Evolutionary conservation across 1,140 invertebrate species (phyloP).

Genomic region (Neoseiulus cucumeris): DNA sequence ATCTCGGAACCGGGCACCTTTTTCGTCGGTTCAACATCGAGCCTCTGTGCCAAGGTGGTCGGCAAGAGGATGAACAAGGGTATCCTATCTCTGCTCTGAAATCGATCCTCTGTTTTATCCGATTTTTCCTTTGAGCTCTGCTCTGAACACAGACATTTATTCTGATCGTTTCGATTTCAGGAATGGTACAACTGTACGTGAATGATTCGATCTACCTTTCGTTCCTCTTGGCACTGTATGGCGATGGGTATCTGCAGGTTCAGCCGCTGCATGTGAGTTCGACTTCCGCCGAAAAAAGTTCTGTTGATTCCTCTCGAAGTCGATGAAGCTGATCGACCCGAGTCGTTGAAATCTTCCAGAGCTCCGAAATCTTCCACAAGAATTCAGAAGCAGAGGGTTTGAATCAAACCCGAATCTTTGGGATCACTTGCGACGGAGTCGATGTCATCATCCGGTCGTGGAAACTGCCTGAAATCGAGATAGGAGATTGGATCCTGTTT

Average conservation of each 20-base stretch:
- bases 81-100: not conserved
- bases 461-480: not conserved
- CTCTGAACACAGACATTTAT: no score
- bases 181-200: not conserved
- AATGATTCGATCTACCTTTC: not conserved
- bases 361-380: no score
- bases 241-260: not conserved
- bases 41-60: not conserved
- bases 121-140: no score
- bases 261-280: not conserved
- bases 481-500: not conserved
- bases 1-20: constrained; percentile 1
- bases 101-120: not conserved
- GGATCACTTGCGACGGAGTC: not conserved
- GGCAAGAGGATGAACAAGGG: not conserved
- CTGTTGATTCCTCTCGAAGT: no score
- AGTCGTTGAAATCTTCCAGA: no score
- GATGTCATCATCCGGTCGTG: not conserved
- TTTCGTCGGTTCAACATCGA: not conserved
- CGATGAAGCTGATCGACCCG: no score
- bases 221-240: not conserved
- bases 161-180: not conserved
- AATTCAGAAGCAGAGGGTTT: not conserved
- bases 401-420: not conserved
- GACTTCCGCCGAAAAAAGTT: no score